Percentiles rank a stretch among this genome's conserved stretches.
These are phyloP conservation scores for Nomada lathburiana DNA, from an alignment of 2,888 invertebrate genomes.

Conservation along the genomic window DNA sequence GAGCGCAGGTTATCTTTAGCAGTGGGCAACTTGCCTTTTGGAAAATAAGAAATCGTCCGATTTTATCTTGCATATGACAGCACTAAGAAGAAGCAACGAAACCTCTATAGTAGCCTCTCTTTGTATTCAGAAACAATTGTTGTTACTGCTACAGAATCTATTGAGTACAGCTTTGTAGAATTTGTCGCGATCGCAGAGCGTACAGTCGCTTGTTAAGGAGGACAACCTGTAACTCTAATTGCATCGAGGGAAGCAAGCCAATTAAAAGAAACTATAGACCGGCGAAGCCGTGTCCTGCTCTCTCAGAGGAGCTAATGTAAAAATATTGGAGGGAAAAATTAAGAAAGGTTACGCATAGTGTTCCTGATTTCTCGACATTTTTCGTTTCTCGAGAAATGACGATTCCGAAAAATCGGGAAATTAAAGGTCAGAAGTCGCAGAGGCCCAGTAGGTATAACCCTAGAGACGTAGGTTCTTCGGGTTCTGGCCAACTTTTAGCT, in stretches of 20 bases:
- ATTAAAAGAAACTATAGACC: constrained; percentile 14
- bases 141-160: constrained; percentile 3
- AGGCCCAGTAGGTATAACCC: too few relatives aligned
- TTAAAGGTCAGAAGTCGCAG: too few relatives aligned
- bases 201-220: not conserved
- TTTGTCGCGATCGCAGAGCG: not conserved
- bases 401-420: too few relatives aligned
- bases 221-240: constrained; percentile 11
- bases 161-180: constrained; percentile 13
- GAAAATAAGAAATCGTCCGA: constrained; percentile 26
- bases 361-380: too few relatives aligned
- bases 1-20: constrained; percentile 44
- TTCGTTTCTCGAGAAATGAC: too few relatives aligned
- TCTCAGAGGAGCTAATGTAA: constrained; percentile 33
- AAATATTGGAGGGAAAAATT: constrained; percentile 1
- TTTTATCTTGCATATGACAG: constrained; percentile 3
- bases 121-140: too few relatives aligned
- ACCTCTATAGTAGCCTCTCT: not conserved
- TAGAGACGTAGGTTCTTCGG: too few relatives aligned
- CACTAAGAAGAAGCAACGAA: constrained; percentile 33
- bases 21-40: not conserved
- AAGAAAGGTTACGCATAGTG: not conserved
- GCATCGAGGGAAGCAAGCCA: constrained; percentile 20
- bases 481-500: too few relatives aligned
- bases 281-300: not conserved